Conservation (phyloP, 2,113 vertebrate species). For the Bettongia penicillata region DNA sequence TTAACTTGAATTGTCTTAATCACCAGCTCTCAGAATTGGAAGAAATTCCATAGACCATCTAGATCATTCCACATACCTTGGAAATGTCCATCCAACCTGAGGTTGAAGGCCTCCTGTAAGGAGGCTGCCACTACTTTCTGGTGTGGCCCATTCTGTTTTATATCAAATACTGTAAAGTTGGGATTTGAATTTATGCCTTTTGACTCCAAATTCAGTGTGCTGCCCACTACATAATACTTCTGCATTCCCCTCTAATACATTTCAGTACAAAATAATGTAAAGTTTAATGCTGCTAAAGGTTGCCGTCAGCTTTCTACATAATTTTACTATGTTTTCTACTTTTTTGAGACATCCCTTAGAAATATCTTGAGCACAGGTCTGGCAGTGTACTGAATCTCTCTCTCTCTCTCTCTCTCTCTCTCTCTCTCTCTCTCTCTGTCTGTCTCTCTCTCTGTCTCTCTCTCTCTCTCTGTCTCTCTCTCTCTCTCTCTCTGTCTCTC, state of each 20-base stretch:
- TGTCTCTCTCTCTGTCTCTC: no score
- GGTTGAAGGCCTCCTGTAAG: neutral
- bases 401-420: neutral
- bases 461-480: neutral
- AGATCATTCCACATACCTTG: neutral
- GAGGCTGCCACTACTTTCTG: neutral
- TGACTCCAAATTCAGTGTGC: neutral
- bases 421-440: neutral
- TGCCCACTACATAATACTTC: neutral
- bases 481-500: neutral
- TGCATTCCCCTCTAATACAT: neutral
- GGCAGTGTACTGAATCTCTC: neutral
- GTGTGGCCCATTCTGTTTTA: neutral
- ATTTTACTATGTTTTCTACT: neutral
- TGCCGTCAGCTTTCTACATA: neutral
- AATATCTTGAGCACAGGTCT: neutral
- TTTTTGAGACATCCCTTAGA: neutral
- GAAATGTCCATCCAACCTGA: neutral
- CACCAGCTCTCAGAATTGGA: neutral
- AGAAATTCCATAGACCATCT: neutral
- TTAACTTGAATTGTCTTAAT: neutral
- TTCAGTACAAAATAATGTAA: neutral
- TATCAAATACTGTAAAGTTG: neutral
- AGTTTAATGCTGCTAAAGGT: neutral
- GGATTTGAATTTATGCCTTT: slow-evolving; percentile 1